Percentiles rank a stretch among this genome's conserved stretches.
Evolutionary conservation across 2,888 invertebrate genomes (phyloP).

Genomic region (Ochropacha duplaris): DNA sequence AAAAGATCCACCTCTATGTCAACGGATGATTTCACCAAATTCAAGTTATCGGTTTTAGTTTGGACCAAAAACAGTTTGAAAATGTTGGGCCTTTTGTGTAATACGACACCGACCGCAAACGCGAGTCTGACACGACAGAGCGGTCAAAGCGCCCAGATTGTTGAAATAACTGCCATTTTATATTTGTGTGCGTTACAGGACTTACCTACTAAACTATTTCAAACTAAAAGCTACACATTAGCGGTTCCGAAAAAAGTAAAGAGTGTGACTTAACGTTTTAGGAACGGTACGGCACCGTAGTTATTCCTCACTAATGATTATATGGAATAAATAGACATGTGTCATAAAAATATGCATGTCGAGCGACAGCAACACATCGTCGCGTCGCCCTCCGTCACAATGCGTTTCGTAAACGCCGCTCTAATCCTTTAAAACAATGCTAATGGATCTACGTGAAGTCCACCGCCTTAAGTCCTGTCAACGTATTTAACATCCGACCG

Average conservation of each 20-base stretch:
- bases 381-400: constrained; percentile 48
- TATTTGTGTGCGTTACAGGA: constrained; percentile 8
- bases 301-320: constrained; percentile 68
- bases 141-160: constrained; percentile 54
- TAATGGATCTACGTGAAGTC: constrained; percentile 78
- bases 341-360: constrained; percentile 79
- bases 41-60: constrained; percentile 73
- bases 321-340: constrained; percentile 65
- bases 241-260: constrained; percentile 30
- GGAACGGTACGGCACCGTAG: constrained; percentile 62
- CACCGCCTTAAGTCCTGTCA: constrained; percentile 74
- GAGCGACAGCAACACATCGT: constrained; percentile 57
- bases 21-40: constrained; percentile 72
- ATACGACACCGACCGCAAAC: constrained; percentile 65
- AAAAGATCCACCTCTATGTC: constrained; percentile 38
- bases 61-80: constrained; percentile 68
- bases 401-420: constrained; percentile 64
- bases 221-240: constrained; percentile 24
- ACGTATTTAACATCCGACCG: constrained; percentile 65
- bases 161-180: constrained; percentile 45
- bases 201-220: constrained; percentile 2
- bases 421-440: constrained; percentile 82
- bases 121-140: constrained; percentile 47
- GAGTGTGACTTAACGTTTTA: constrained; percentile 49
- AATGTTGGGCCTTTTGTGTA: constrained; percentile 72